Evolutionary conservation across 1,140 invertebrate genomes (phyloP).

Genomic region (Delia radicum): DNA sequence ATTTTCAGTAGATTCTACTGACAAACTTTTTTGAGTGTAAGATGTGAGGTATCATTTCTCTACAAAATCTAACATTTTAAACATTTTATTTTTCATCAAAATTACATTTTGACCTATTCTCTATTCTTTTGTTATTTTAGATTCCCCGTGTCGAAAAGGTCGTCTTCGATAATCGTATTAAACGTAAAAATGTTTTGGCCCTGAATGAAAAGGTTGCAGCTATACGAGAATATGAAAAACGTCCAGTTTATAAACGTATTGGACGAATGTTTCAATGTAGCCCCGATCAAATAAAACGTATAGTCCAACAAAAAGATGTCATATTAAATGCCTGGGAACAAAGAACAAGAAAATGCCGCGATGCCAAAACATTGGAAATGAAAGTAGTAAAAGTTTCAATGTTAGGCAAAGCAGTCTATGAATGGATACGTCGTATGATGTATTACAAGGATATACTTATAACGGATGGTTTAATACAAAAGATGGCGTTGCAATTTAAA

Average conservation of each 20-base stretch:
- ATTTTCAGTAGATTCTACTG: no score
- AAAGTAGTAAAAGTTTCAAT: conserved; percentile 48
- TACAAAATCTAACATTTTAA: no score
- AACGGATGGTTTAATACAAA: conserved; percentile 48
- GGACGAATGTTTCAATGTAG: conserved; percentile 51
- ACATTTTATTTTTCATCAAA: no score
- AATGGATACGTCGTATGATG: conserved; percentile 54
- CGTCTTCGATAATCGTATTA: conserved; percentile 50
- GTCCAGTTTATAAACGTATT: conserved; percentile 50
- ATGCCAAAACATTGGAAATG: conserved; percentile 44
- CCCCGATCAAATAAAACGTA: conserved; percentile 52
- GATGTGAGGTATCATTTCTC: no score
- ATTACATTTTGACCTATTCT: no score
- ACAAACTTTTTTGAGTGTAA: no score
- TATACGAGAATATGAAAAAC: conserved; percentile 45
- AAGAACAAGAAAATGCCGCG: conserved; percentile 43
- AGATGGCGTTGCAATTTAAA: conserved; percentile 52
- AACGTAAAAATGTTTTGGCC: conserved; percentile 51
- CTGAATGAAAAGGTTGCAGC: conserved; percentile 51
- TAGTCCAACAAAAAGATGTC: conserved; percentile 47
- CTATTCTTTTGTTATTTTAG: neutral
- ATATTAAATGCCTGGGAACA: conserved; percentile 50
- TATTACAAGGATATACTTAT: conserved; percentile 52
- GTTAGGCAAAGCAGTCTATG: conserved; percentile 48
- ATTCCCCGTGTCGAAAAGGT: conserved; percentile 37